A percentile compares a stretch with the other conserved stretches of the same genome.
Evolutionary conservation across 2,113 vertebrate species (phyloP).

Genomic region (Lycaon pictus): DNA sequence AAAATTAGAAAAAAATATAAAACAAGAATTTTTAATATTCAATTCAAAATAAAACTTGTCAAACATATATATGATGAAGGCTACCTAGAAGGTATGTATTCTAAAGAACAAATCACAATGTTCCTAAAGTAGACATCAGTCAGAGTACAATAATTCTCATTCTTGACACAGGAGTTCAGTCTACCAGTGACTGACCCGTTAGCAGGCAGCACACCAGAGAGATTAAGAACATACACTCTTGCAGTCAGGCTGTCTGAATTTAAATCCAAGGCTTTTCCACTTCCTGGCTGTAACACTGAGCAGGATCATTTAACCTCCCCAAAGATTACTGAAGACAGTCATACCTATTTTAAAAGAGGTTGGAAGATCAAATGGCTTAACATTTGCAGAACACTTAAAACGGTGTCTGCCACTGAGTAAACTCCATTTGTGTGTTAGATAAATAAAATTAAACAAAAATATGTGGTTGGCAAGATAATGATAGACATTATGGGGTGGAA

Average conservation of each 20-base stretch:
- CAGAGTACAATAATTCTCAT: background rate
- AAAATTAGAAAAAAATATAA: background rate
- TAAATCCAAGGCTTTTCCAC: background rate
- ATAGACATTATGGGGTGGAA: background rate
- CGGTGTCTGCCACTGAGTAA: background rate
- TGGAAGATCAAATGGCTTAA: background rate
- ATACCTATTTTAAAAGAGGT: background rate
- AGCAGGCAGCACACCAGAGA: background rate
- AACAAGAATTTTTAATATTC: background rate
- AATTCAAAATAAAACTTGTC: background rate
- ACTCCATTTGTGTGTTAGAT: background rate
- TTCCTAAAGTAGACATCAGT: background rate
- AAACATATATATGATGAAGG: background rate
- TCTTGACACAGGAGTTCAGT: too few relatives aligned
- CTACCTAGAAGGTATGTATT: background rate
- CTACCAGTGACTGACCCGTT: background rate
- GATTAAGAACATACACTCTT: background rate
- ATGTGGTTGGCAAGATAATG: background rate
- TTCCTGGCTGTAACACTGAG: background rate
- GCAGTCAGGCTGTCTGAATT: background rate
- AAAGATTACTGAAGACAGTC: background rate
- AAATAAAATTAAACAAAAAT: background rate
- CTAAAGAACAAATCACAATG: background rate
- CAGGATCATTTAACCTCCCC: background rate
- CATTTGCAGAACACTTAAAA: background rate